Evolutionary conservation across 2,113 vertebrate genomes (phyloP), one percentile per base, ranked within the genome.

Genomic region (Eonycteris spelaea): DNA sequence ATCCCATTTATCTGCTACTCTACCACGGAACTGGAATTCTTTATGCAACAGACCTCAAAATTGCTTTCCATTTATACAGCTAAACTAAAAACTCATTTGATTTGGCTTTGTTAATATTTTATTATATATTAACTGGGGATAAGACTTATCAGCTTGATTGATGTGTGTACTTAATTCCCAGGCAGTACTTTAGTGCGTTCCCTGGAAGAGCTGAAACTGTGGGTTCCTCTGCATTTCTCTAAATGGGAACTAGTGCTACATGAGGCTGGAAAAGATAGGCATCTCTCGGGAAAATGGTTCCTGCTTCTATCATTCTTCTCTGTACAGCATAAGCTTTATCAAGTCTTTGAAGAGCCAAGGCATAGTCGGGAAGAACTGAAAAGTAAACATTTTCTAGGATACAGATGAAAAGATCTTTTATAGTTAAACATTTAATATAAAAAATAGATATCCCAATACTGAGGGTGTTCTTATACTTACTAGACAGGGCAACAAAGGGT

Each of bases 41-140:
- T 94, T 85, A 92, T 96, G 94, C 78, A 96, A 95, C 67, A 93
- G 87, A 97, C 96, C 97, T 97, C 94, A 93, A 96, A 94, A 97
- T 86, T 90, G 96, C 90, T 93, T 97, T 97, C 94, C 91, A 97
- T 78, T 96, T 97, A 96, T 0, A 95, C 0, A 95, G 95, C 94
- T 59, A 97, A 96, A 96, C 26, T 94, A 57, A 96, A 94, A 97
- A 97, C 89, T 89, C 92, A 91, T 83, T 94, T 92, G 94, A 97
- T 93, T 96, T 98, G 91, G 61, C 77, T 89, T 85, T 5, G 26
- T 84, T 95, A 98, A 75, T 96, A 97, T 96, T 97, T 97, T 86
- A 98, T 97, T 95, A 97, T 65, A 74, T 94, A 83, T 75, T 92
- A 97, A 94, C 91, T 96, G 71, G 53, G 65, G 75, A 80, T 24